Conservation (phyloP, 2,888 invertebrate genomes). For the Allacma fusca region DNA sequence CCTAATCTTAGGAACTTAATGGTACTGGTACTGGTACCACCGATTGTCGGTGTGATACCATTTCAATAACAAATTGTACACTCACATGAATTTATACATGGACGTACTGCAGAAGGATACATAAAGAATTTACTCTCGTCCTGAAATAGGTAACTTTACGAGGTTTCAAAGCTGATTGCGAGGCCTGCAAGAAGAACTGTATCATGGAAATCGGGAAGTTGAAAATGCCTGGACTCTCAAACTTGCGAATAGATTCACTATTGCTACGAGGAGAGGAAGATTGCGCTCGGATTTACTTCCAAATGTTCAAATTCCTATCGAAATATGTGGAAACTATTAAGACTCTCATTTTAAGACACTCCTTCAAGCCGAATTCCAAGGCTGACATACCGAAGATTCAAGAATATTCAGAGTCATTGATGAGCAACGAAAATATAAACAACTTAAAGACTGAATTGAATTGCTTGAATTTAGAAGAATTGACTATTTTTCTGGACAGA, state of each 20-base stretch:
- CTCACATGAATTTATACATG: background rate
- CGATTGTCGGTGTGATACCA: too few species aligned
- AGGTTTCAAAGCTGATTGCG: background rate
- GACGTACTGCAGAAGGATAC: background rate
- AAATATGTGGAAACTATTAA: background rate
- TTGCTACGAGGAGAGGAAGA: constrained; percentile 6
- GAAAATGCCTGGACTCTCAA: constrained; percentile 1
- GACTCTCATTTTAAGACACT: background rate
- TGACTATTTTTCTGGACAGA: constrained; percentile 14
- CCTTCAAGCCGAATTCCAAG: background rate
- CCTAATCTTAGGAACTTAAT: constrained; percentile 25
- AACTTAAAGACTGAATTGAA: background rate
- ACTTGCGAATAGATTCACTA: background rate
- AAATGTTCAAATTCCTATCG: constrained; percentile 1
- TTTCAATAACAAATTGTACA: background rate
- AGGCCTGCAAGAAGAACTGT: background rate
- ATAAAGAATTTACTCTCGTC: background rate
- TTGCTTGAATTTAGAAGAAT: background rate
- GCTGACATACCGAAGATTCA: too few species aligned
- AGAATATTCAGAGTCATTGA: too few species aligned
- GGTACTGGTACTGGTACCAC: too few species aligned
- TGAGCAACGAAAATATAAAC: background rate
- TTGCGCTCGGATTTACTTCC: background rate
- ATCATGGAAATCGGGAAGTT: background rate
- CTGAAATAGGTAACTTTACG: constrained; percentile 3